Evolutionary conservation across 2,113 vertebrate species (phyloP).

Genomic region (zebrafish (Danio rerio)): DNA sequence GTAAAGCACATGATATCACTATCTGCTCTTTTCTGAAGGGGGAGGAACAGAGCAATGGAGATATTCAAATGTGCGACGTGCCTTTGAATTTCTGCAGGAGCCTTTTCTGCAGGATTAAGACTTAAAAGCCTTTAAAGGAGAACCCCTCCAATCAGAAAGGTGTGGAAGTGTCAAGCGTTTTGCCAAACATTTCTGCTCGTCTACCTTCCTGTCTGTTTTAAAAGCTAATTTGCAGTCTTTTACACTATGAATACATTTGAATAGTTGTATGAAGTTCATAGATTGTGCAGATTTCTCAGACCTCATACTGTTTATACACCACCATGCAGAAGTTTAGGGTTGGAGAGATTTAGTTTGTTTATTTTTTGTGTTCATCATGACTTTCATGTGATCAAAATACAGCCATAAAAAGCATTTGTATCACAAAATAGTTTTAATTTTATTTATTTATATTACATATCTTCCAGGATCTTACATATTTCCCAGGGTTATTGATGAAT

Average conservation of each 20-base stretch:
- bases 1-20: conserved; percentile 47
- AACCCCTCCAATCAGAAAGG: conserved; percentile 56
- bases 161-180: conserved; percentile 64
- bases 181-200: conserved; percentile 57
- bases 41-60: conserved; percentile 17
- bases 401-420: background rate
- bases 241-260: conserved; percentile 15
- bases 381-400: background rate
- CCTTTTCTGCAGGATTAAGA: conserved; percentile 72
- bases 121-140: conserved; percentile 67
- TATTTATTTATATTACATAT: too few species aligned
- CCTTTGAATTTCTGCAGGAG: conserved; percentile 64
- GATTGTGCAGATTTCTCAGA: background rate
- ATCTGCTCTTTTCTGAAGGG: conserved; percentile 41
- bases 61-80: conserved; percentile 65
- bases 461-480: too few species aligned
- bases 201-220: conserved; percentile 47
- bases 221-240: conserved; percentile 46
- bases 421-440: too few species aligned
- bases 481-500: too few species aligned
- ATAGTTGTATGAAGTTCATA: background rate
- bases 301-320: background rate
- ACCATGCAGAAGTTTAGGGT: background rate
- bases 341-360: background rate
- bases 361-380: background rate